These are phyloP conservation scores for Saccostrea cuccullata DNA, from an alignment of 1,140 invertebrate genomes.

Conservation along the genomic window DNA sequence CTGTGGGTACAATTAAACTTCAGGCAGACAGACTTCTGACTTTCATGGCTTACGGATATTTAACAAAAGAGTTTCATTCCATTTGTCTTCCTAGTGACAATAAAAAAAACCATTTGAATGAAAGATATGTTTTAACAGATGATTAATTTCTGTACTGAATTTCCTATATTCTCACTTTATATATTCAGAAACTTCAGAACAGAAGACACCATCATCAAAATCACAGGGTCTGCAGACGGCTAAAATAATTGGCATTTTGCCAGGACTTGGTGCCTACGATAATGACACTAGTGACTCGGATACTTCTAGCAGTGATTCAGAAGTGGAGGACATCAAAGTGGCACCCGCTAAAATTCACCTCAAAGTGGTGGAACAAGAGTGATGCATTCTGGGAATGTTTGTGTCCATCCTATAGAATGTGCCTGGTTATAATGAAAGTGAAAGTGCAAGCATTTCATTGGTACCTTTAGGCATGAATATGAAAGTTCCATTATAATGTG, in stretches of 20 bases:
- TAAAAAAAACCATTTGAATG: no score
- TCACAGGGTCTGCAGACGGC: conserved; percentile 75
- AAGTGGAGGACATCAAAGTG: conserved; percentile 51
- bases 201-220: background rate
- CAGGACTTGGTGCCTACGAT: conserved; percentile 86
- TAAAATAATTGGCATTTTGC: conserved; percentile 87
- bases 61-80: no score
- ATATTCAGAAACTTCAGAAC: background rate
- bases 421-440: background rate
- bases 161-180: background rate
- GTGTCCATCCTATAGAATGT: background rate
- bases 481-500: background rate
- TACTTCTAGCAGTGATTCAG: conserved; percentile 59
- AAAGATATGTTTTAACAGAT: no score
- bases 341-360: conserved; percentile 38
- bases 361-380: conserved; percentile 19
- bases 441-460: no score
- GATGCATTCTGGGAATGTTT: background rate
- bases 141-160: background rate
- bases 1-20: no score
- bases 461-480: no score
- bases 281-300: conserved; percentile 83
- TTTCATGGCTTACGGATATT: no score
- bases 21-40: no score
- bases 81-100: no score